Evolutionary conservation across 37 sponge, comb jelly and placozoan genomes (phyloP), one percentile per base, ranked within the genome.

Genomic region (Agelas oroides): DNA sequence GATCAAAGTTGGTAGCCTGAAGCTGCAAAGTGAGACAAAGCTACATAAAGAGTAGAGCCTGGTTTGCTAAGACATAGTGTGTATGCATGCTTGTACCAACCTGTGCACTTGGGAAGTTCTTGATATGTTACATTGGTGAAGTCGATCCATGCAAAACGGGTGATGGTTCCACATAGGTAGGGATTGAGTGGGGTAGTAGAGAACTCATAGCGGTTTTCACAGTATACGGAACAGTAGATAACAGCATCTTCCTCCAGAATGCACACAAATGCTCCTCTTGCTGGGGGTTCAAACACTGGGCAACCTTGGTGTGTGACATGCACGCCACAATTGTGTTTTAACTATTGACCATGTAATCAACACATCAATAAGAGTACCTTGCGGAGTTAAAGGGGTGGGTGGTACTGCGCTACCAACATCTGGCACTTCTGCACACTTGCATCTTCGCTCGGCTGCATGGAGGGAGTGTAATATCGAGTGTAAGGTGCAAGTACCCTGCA

Each of bases 141-240:
- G 72, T 82, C 82, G 1, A 23, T 71, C 82, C 82, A 82, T 19
- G 8, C 0, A 38, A 82, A 82, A 12, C 34, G 70, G 70, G 72
- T 54, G 28, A 11, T 21, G 8, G 41, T 34, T 5, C 82, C 82
- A 71, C 82, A 82, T 59, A 19, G 28, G 72, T 82, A 82, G 34
- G 82, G 82, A 31, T 82, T 82, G 40, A 82, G 27, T 8, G 82
- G 82, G 18, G 61, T 59, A 40, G 72, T 35, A 12, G 72, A 56
- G 72, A 82, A 82, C 58, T 82, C 82, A 55, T 54, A 33, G 27
- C n/a, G 24, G 46, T 71, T 70, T 53, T 82, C 82, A 34, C 82
- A 82, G 35, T 38, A 40, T 61, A 82, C 82, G 27, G 72, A 71
- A 39, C 82, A 82, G 61, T 82, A 71, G 59, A 82, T 82, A 21